Base-by-base conservation (phyloP, 1,140 invertebrate species). In the Proctacanthus coquilletti region DNA sequence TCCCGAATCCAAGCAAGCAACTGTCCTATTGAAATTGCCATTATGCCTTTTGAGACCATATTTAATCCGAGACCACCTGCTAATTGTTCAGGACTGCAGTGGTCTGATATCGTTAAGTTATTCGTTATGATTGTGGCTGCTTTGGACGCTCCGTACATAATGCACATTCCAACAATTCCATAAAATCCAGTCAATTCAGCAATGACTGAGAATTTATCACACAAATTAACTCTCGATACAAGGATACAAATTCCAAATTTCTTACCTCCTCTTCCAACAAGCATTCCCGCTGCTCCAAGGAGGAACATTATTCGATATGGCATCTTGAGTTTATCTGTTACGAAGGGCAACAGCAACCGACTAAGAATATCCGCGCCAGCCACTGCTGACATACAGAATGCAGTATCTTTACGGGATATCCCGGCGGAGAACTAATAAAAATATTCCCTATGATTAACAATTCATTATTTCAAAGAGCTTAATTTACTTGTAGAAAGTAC, bases 1-100 rank as follows among this genome's bases (percentile, higher is more conserved):
- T 79, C 76, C 46, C 76, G 64, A 25, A 77, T 62, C 62, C 69
- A 75, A 21, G 79, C 80, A 11, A 80, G 58, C 39, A 78, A 50
- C 43, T 76, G 75, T 13, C 78, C 77, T 11, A 78, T 49, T 1
- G 63, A 65, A 2, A 77, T 66, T 1, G 78, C 71, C 18, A 75
- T 67, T 2, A 80, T 49, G 15, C 77, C 77, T 58, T 80, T 83
- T 2, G 66, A 65, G 14, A 82, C 68, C 78, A 82, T 81, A 38
- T 72, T 77, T 2, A 81, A 60, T 11, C 79, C 78, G 19, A 79
- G 62, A 1, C 77, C 78, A 13, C 73, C 69, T 0, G 78, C 74
- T 13, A 81, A 60, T 39, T 68, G 70, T 5, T 68, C 62, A 20
- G 49, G 41, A 2, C 62, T 62, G 42, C 70, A 74, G 44, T 75